A percentile compares a stretch with the other conserved stretches of the same genome.
phyloP scores from a whole-genome alignment of 2,113 vertebrate genomes.

The Rhabdornis inornatus region DNA sequence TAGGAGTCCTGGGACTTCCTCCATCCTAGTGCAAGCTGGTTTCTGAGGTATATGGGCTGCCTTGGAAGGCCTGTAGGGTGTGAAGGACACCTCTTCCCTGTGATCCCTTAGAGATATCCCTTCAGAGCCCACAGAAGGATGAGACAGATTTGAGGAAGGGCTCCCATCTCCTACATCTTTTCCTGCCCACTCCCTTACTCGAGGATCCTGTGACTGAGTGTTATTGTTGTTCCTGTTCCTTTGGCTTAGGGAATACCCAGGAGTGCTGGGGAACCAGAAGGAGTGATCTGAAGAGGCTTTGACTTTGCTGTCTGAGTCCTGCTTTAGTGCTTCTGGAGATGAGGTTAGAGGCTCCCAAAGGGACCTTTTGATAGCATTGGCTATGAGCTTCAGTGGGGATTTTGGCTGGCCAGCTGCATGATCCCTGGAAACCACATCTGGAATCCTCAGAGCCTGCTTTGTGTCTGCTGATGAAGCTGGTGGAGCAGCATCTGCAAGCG shows the following conservation, averaged over 20 bases:
- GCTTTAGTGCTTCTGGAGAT: constrained; percentile 45
- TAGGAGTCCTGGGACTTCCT: constrained; percentile 73
- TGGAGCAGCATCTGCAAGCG: background rate
- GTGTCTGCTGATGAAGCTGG: background rate
- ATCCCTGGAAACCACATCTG: background rate
- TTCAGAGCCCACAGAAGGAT: background rate
- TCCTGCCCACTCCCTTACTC: background rate
- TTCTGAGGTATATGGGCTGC: background rate
- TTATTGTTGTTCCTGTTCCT: constrained; percentile 43
- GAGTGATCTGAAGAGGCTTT: constrained; percentile 41
- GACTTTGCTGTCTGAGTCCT: background rate
- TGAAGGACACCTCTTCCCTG: background rate
- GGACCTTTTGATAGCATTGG: constrained; percentile 66
- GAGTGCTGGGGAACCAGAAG: background rate
- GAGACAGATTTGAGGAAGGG: background rate
- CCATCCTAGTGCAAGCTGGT: constrained; percentile 18
- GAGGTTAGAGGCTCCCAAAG: constrained; percentile 51
- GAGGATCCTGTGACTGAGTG: background rate
- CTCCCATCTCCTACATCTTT: background rate
- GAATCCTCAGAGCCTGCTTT: background rate
- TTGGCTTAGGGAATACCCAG: constrained; percentile 1
- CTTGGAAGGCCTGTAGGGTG: background rate
- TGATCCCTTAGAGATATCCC: background rate
- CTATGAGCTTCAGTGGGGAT: constrained; percentile 67
- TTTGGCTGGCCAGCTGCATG: background rate